A percentile compares a stretch with the other conserved stretches of the same genome.
Conservation (phyloP, 2,113 vertebrate species). For the Percopsis transmontana region DNA sequence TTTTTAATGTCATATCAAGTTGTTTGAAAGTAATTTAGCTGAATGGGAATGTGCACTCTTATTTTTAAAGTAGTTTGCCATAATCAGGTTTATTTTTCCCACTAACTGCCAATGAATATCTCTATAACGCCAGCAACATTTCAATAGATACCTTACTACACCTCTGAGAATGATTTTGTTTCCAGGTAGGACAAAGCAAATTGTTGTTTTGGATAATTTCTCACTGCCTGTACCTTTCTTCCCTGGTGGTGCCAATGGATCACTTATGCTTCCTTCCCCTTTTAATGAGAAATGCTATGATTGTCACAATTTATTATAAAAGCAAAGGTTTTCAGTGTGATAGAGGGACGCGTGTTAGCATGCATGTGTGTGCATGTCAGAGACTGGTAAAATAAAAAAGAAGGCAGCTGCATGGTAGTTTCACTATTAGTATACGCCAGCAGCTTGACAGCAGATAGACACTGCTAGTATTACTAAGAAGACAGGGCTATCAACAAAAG, state of each 20-base stretch:
- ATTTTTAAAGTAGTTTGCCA: slow-evolving; percentile 18
- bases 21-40: slow-evolving; percentile 16
- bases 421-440: slow-evolving; percentile 37
- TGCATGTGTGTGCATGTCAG: neutral
- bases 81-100: neutral
- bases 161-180: neutral
- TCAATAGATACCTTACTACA: slow-evolving; percentile 11
- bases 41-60: neutral
- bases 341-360: neutral
- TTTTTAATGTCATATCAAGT: slow-evolving; percentile 38
- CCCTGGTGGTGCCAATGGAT: no score
- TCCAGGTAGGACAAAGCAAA: neutral
- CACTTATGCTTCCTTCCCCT: slow-evolving; percentile 3
- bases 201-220: no score
- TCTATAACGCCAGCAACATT: slow-evolving; percentile 13
- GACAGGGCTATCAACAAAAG: slow-evolving; percentile 24
- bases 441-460: slow-evolving; percentile 35
- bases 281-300: slow-evolving; percentile 26
- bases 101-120: neutral
- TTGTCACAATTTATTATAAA: slow-evolving; percentile 27
- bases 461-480: slow-evolving; percentile 35
- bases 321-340: neutral
- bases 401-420: slow-evolving; percentile 19
- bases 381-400: slow-evolving; percentile 12
- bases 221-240: no score